A percentile compares a stretch with the other conserved stretches of the same genome.
Conservation (phyloP, 2,888 invertebrate genomes). For the Stenodema calcarata region DNA sequence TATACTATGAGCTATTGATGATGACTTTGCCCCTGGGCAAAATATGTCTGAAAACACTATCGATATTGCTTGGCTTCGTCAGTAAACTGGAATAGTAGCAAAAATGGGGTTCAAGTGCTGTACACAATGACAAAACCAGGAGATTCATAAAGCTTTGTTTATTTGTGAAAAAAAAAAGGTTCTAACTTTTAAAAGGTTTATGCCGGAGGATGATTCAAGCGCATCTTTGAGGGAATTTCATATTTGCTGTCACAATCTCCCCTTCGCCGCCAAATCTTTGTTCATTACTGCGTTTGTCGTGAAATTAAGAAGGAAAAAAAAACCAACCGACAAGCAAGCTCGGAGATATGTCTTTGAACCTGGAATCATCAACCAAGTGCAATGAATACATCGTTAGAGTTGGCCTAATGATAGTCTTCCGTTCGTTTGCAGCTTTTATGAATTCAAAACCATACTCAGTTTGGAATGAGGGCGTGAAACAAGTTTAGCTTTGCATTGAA, state of each 20-base stretch:
- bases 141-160: too few relatives aligned
- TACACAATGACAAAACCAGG: too few relatives aligned
- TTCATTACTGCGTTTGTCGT: neutral
- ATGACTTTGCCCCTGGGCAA: too few relatives aligned
- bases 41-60: too few relatives aligned
- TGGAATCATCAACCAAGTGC: neutral
- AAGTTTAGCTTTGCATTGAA: conserved; percentile 36
- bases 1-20: too few relatives aligned
- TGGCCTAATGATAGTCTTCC: neutral
- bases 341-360: neutral
- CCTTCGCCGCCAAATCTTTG: neutral
- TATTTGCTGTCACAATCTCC: neutral
- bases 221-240: too few relatives aligned
- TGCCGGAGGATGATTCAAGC: too few relatives aligned
- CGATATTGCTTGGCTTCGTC: too few relatives aligned
- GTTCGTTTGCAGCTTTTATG: conserved; percentile 5
- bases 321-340: neutral
- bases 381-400: conserved; percentile 19
- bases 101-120: too few relatives aligned
- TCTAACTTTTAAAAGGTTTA: too few relatives aligned
- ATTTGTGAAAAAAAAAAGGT: too few relatives aligned
- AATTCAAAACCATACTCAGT: conserved; percentile 16
- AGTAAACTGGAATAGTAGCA: too few relatives aligned
- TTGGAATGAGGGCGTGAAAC: conserved; percentile 10
- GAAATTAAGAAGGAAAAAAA: neutral